These are phyloP conservation scores for Spongia lamella DNA, from an alignment of 37 sponge, comb jelly and placozoan genomes.

Conservation along the genomic window DNA sequence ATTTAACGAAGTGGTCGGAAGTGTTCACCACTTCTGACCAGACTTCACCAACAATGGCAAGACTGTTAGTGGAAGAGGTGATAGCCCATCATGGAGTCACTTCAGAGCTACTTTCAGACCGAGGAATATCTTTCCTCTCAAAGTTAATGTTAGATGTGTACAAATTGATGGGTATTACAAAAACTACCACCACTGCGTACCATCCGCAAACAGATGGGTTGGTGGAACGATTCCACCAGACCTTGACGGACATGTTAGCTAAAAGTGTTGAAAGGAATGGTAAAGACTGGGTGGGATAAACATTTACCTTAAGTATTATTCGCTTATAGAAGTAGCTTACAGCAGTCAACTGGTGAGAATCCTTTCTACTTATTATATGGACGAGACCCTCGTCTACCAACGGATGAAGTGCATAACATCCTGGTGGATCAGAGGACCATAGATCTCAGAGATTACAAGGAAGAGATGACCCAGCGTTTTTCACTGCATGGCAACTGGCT, in stretches of 20 bases:
- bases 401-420: too few species aligned
- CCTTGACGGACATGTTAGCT: too few species aligned
- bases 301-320: too few species aligned
- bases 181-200: background rate
- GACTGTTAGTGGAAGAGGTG: constrained; percentile 13
- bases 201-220: constrained; percentile 3
- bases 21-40: constrained; percentile 10
- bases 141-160: constrained; percentile 2
- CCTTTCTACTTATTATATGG: too few species aligned
- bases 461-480: background rate
- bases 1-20: background rate
- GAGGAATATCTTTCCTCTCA: constrained; percentile 3
- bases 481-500: background rate
- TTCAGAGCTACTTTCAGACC: constrained; percentile 16
- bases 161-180: constrained; percentile 2
- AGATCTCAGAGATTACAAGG: too few species aligned
- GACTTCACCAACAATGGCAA: constrained; percentile 7
- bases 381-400: too few species aligned
- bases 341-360: too few species aligned
- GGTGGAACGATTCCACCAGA: background rate
- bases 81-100: constrained; percentile 38
- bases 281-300: too few species aligned
- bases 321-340: too few species aligned
- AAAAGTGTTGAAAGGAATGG: too few species aligned
- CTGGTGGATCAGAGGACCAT: too few species aligned